These are phyloP conservation scores for Piaya cayana DNA, from an alignment of 2,113 vertebrate genomes.

Conservation along the genomic window DNA sequence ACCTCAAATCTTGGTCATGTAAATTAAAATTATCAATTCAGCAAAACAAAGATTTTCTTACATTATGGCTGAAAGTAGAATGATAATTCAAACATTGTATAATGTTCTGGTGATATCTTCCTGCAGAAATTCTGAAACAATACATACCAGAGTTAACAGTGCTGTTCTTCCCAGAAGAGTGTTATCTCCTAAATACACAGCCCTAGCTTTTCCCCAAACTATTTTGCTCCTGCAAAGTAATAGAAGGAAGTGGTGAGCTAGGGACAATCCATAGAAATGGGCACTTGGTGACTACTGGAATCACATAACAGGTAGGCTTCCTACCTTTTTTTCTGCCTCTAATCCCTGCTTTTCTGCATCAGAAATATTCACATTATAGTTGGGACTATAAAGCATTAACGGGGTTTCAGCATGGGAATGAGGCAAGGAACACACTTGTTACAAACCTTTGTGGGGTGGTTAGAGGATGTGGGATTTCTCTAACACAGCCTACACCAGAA, in stretches of 20 bases:
- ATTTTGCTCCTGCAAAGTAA: background rate
- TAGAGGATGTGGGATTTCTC: background rate
- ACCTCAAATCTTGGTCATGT: background rate
- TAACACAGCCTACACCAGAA: rapidly evolving
- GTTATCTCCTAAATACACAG: background rate
- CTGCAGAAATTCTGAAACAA: background rate
- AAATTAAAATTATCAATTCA: background rate
- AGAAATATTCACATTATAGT: background rate
- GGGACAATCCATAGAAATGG: background rate
- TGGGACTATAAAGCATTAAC: background rate
- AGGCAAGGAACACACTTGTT: background rate
- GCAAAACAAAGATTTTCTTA: background rate
- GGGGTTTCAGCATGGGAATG: background rate
- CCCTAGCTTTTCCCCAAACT: background rate
- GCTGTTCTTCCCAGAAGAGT: background rate
- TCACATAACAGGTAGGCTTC: rapidly evolving
- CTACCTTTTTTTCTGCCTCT: background rate
- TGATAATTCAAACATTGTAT: background rate
- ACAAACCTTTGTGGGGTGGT: background rate
- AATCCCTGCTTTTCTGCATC: background rate
- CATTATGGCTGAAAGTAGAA: background rate
- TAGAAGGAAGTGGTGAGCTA: background rate
- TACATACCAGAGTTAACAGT: background rate
- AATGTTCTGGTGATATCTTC: background rate
- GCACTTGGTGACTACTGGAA: background rate